phyloP scores from a whole-genome alignment of 2,888 invertebrate genomes.

The Branchellion lobata region DNA sequence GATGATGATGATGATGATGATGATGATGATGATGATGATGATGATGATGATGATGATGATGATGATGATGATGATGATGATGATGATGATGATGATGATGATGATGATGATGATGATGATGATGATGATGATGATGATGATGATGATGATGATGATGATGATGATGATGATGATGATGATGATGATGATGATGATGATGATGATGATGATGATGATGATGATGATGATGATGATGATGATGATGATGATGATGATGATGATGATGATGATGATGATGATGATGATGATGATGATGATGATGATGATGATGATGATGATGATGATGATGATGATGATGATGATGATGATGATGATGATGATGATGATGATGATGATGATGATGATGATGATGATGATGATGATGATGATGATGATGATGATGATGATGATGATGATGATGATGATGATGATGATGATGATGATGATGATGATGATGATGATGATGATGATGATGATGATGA shows the following conservation, averaged over 20 bases:
- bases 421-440: neutral
- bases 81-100: conserved; percentile 2
- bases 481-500: neutral
- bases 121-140: conserved; percentile 9
- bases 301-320: conserved; percentile 10
- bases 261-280: conserved; percentile 10
- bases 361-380: neutral
- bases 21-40: conserved; percentile 10
- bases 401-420: neutral
- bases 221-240: conserved; percentile 9
- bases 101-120: neutral
- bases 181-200: conserved; percentile 10
- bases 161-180: conserved; percentile 9
- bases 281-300: conserved; percentile 5
- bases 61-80: neutral
- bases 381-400: neutral
- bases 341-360: conserved; percentile 9
- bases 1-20: conserved; percentile 10
- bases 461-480: neutral
- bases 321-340: conserved; percentile 10
- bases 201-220: conserved; percentile 10
- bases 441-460: neutral
- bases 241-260: conserved; percentile 10
- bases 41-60: conserved; percentile 9
- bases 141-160: conserved; percentile 10